Conservation (phyloP, 2,113 vertebrate species). For the Zingel zingel region DNA sequence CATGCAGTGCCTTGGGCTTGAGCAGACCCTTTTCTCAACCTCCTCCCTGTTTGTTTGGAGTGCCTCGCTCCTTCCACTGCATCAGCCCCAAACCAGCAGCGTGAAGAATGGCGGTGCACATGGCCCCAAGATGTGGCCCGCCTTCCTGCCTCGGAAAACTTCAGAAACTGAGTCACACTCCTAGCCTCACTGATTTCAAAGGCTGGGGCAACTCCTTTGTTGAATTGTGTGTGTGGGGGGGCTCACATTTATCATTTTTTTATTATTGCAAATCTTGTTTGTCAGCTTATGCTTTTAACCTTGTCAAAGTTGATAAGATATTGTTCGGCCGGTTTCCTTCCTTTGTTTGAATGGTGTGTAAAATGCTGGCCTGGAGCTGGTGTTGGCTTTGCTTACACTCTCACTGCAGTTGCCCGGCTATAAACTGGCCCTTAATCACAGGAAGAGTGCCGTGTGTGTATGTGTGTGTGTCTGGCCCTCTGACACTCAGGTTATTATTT, state of each 20-base stretch:
- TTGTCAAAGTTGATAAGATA: conserved; percentile 69
- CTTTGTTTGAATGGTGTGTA: conserved; percentile 62
- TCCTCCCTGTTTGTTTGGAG: conserved; percentile 65
- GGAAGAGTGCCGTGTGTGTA: conserved; percentile 66
- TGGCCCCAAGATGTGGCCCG: conserved; percentile 75
- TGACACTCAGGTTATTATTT: conserved; percentile 83
- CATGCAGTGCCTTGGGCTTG: conserved; percentile 56
- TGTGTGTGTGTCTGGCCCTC: conserved; percentile 47
- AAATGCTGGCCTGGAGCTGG: conserved; percentile 66
- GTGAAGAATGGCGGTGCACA: conserved; percentile 50
- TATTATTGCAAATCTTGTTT: conserved; percentile 29
- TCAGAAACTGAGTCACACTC: conserved; percentile 58
- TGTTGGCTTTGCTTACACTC: conserved; percentile 77
- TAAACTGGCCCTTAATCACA: conserved; percentile 83
- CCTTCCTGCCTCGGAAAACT: conserved; percentile 58
- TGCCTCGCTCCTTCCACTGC: conserved; percentile 39
- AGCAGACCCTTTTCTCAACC: conserved; percentile 41
- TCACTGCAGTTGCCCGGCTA: conserved; percentile 79
- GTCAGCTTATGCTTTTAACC: conserved; percentile 63
- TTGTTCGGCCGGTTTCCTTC: conserved; percentile 45
- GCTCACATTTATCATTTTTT: conserved; percentile 46
- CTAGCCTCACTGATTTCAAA: conserved; percentile 61
- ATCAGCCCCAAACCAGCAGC: conserved; percentile 35
- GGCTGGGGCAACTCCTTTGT: conserved; percentile 56
- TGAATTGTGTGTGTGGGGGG: conserved; percentile 25